phyloP scores from a whole-genome alignment of 2,113 vertebrate species.

The Oryctolagus cuniculus region DNA sequence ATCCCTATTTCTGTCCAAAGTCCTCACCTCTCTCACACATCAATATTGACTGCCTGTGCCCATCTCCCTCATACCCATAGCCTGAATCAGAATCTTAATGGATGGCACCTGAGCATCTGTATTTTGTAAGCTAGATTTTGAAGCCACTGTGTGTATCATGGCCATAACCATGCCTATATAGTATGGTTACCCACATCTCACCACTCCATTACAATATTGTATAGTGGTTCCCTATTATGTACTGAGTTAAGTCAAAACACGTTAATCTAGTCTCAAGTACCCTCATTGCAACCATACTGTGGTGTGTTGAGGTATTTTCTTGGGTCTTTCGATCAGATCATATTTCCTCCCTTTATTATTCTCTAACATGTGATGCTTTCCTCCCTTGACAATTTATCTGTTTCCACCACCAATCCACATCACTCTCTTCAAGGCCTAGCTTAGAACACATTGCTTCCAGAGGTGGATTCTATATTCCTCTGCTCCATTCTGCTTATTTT shows the following conservation, averaged over 20 bases:
- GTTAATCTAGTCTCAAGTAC: background rate
- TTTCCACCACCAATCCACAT: background rate
- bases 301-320: background rate
- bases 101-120: background rate
- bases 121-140: background rate
- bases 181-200: constrained; percentile 1
- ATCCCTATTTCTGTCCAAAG: background rate
- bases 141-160: background rate
- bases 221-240: background rate
- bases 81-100: background rate
- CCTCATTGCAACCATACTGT: background rate
- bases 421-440: background rate
- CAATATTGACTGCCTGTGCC: background rate
- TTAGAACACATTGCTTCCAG: background rate
- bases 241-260: background rate
- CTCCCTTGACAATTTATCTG: background rate
- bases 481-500: background rate
- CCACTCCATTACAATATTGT: background rate
- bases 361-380: background rate
- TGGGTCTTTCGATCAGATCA: background rate
- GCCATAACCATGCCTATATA: background rate
- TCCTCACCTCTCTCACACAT: background rate
- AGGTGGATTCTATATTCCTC: background rate
- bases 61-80: background rate
- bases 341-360: background rate